Evolutionary conservation across 1,140 invertebrate species (phyloP), one percentile per base, ranked within the genome.

Genomic region (Asobara japonica): DNA sequence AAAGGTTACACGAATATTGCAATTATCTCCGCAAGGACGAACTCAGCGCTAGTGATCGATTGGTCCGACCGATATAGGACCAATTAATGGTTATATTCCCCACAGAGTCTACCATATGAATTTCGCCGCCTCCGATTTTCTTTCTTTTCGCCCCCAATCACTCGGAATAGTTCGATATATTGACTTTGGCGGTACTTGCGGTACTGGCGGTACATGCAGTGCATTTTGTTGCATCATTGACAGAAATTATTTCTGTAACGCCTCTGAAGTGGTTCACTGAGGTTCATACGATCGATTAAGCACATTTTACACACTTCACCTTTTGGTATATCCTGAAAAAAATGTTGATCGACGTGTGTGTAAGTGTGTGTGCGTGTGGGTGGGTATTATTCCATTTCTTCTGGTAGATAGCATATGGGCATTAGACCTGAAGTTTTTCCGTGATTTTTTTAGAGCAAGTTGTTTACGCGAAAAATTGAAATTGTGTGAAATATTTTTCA

Each of bases 261-360:
- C 60, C 60, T 62, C 29, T 31, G 13, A n/a, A 62, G 60, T 62
- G 27, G 60, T 29, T 60, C 56, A 27, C 56, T 62, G 60, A 62
- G 27, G n/a, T 62, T 62, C 31, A 62, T 62, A 16, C 27, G n/a
- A 25, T 22, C 20, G 8, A 33, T 27, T 65, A 16, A 16, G 0
- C 20, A n/a, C n/a, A n/a, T n/a, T n/a, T n/a, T n/a, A n/a, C n/a
- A n/a, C n/a, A n/a, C n/a, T n/a, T n/a, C n/a, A 6, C 13, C 56
- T 7, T 13, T 30, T 61, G 56, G 7, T 8, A 0, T 30, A 25
- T 61, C 56, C 7, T 22, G n/a, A 51, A 51, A 22, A 51, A 30
- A 25, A 30, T 25, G 11, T 8, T 13, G 10, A 3, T 3, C n/a
- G 18, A 48, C 41, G n/a, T n/a, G n/a, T n/a, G n/a, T n/a, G n/a